Percentiles rank a stretch among this genome's conserved stretches.
Evolutionary conservation across 2,888 invertebrate species (phyloP).

Genomic region (Dynastes maya): DNA sequence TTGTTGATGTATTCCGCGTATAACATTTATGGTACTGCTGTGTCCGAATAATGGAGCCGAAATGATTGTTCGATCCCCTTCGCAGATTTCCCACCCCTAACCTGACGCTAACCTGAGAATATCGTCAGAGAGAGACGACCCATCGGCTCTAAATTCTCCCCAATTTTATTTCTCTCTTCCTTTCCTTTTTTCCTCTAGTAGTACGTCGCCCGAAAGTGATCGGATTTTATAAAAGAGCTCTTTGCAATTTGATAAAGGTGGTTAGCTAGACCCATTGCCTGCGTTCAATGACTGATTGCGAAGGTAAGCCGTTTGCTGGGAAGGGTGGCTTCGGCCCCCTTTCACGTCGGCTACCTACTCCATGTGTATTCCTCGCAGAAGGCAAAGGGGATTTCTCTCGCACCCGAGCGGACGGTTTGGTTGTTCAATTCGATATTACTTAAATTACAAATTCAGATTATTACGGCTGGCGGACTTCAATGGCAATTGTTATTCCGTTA

Average conservation of each 20-base stretch:
- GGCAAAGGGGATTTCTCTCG: conserved; percentile 6
- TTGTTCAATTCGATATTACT: conserved; percentile 64
- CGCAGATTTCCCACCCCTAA: conserved; percentile 53
- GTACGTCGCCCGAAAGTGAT: conserved; percentile 63
- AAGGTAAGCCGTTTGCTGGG: conserved; percentile 54
- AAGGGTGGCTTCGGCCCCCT: conserved; percentile 12
- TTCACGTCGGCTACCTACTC: not conserved
- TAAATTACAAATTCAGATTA: conserved; percentile 66
- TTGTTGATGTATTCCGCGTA: not conserved
- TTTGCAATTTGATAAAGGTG: conserved; percentile 69
- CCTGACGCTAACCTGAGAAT: conserved; percentile 59
- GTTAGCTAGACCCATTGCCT: conserved; percentile 66
- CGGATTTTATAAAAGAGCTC: conserved; percentile 69
- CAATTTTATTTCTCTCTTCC: not conserved
- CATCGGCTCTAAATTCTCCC: conserved; percentile 12
- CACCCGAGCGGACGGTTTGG: conserved; percentile 35
- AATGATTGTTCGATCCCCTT: conserved; percentile 58
- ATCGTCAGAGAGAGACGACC: conserved; percentile 65
- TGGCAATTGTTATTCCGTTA: conserved; percentile 55
- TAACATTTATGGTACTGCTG: conserved; percentile 37
- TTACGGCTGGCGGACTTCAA: conserved; percentile 59
- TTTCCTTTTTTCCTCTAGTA: conserved; percentile 57
- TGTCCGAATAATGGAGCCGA: conserved; percentile 58
- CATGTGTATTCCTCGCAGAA: conserved; percentile 14
- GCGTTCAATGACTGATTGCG: conserved; percentile 63